Evolutionary conservation across 1,140 invertebrate genomes (phyloP).

Genomic region (Lutraria rhynchaena): DNA sequence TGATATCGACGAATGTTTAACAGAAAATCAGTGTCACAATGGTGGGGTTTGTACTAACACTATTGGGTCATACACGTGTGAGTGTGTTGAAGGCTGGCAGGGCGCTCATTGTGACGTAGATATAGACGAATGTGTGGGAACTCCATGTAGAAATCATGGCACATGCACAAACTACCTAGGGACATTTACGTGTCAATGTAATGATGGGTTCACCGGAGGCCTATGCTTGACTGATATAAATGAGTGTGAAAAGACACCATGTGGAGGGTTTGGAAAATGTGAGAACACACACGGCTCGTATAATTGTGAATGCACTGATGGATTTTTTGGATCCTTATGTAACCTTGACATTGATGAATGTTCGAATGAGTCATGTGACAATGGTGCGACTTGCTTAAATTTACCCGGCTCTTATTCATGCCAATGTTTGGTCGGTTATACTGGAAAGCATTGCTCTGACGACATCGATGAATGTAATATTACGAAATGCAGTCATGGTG

Average conservation of each 20-base stretch:
- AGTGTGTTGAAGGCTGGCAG: not conserved
- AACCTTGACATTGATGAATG: slow-evolving; percentile 13
- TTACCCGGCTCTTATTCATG: not conserved
- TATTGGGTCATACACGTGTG: not conserved
- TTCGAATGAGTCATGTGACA: not conserved
- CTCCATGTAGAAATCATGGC: slow-evolving; percentile 62
- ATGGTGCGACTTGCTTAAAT: not conserved
- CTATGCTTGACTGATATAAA: no score
- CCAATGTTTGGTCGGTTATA: not conserved
- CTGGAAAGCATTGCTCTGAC: not conserved
- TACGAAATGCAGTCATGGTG: slow-evolving; percentile 86
- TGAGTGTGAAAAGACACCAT: no score
- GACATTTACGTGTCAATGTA: no score
- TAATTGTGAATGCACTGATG: no score
- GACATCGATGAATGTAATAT: slow-evolving; percentile 70
- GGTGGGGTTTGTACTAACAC: not conserved
- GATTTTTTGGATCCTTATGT: no score
- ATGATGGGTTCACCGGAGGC: no score
- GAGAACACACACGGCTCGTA: no score
- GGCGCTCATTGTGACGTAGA: not conserved
- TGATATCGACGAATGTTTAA: slow-evolving; percentile 1
- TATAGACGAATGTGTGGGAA: slow-evolving; percentile 76
- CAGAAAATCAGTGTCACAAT: not conserved
- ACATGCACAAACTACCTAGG: no score
- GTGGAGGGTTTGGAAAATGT: no score